Evolutionary conservation across 1,140 invertebrate genomes (phyloP), one percentile per base, ranked within the genome.

Genomic region (Aphaenogaster ashmeadi): DNA sequence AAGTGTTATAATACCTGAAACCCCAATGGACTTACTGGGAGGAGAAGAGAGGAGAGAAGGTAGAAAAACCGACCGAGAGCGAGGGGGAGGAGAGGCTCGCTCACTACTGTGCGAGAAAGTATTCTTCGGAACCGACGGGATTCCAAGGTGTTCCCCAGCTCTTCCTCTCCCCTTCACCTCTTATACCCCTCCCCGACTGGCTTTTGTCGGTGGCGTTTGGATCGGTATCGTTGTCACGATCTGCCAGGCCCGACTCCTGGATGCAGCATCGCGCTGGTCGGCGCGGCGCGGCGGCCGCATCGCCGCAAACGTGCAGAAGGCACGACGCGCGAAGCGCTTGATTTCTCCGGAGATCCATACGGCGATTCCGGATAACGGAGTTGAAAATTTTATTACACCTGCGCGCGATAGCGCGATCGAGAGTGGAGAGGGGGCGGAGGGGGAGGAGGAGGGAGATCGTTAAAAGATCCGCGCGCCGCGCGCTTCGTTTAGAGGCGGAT

Each of bases 181-280:
- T 47, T 27, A 38, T 27, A 27, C 27, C 38, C 44, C 33, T 36
- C 44, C 15, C 74, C 36, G 4, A 44, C 44, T 77, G 47, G 52
- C 85, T 80, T 86, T 88, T 86, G 87, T 88, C 81, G 87, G 78
- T 88, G 81, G 81, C 71, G 87, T 86, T 85, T 78, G 87, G 54
- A 86, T 86, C 74, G 50, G 72, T 88, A 88, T 88, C 87, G 60
- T 66, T 88, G 72, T 88, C 87, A 88, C 87, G 87, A 88, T 88
- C 87, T 88, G 62, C 47, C 71, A 27, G 81, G 54, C 38, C 54
- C 67, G 80, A 75, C 80, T 84, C 56, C 80, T 75, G 80, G 69
- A 62, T 75, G 78, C 83, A 52, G 54, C 85, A 69, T 27, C 52
- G 58, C 58, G 72, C n/a, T 38, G 52, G 44, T n/a, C 27, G 27